These are phyloP conservation scores for Thalassoma bifasciatum DNA, from an alignment of 2,113 vertebrate species.

Conservation along the genomic window DNA sequence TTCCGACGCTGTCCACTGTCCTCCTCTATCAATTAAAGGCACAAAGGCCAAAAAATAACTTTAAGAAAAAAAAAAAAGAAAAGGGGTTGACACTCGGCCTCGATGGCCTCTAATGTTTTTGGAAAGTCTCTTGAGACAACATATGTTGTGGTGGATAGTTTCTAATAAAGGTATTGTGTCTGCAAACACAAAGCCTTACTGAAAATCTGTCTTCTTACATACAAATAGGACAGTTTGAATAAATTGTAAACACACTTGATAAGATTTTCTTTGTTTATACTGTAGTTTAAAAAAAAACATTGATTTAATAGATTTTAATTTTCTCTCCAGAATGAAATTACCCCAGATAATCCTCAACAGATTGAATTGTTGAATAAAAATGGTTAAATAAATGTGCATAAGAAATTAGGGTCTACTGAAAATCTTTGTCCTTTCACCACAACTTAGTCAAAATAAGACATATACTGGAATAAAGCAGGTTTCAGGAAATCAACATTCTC, in stretches of 20 bases:
- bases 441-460: slow-evolving; percentile 1
- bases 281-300: not conserved
- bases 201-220: not conserved
- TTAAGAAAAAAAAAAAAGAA: too few species aligned
- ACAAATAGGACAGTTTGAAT: not conserved
- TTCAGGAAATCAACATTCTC: slow-evolving; percentile 13
- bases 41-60: too few species aligned
- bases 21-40: too few species aligned
- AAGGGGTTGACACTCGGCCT: too few species aligned
- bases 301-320: slow-evolving; percentile 5
- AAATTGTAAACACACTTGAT: not conserved
- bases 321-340: not conserved
- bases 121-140: too few species aligned
- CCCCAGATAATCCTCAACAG: not conserved
- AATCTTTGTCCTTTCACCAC: slow-evolving; percentile 20
- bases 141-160: slow-evolving; percentile 1
- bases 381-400: not conserved
- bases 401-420: not conserved
- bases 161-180: not conserved
- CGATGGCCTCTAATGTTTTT: too few species aligned
- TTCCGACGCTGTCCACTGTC: too few species aligned
- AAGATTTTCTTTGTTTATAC: not conserved
- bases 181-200: not conserved
- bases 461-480: slow-evolving; percentile 2
- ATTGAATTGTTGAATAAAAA: not conserved